phyloP scores from a whole-genome alignment of 2,113 vertebrate genomes.

The Halichoerus grypus region DNA sequence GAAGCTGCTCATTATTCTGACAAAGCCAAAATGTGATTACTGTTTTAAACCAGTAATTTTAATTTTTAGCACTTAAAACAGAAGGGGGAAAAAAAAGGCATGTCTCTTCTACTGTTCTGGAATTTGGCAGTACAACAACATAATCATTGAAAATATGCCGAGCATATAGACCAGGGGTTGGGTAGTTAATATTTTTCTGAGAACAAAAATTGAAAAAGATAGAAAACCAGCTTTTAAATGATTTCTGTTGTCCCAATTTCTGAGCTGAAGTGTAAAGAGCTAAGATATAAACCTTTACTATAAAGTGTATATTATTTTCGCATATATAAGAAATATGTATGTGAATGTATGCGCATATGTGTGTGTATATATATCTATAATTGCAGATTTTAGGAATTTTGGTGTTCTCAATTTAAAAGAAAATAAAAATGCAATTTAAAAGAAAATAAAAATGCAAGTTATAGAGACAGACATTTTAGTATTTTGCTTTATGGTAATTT shows the following conservation, averaged over 20 bases:
- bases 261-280: background rate
- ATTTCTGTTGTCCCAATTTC: background rate
- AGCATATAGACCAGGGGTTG: background rate
- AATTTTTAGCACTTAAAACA: background rate
- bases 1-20: background rate
- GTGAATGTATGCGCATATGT: background rate
- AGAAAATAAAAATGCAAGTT: background rate
- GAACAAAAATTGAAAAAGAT: background rate
- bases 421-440: background rate
- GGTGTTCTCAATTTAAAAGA: background rate
- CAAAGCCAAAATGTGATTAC: background rate
- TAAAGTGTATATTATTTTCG: background rate
- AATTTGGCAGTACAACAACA: background rate
- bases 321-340: background rate
- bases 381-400: background rate
- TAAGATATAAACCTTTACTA: background rate
- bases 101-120: background rate
- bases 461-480: background rate
- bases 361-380: too few species aligned
- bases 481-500: background rate
- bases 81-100: background rate
- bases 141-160: background rate
- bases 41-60: slow-evolving; percentile 42
- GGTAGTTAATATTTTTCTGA: background rate
- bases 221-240: background rate